These are phyloP conservation scores for Galerucella pusilla DNA, from an alignment of 2,888 invertebrate species.

Conservation along the genomic window DNA sequence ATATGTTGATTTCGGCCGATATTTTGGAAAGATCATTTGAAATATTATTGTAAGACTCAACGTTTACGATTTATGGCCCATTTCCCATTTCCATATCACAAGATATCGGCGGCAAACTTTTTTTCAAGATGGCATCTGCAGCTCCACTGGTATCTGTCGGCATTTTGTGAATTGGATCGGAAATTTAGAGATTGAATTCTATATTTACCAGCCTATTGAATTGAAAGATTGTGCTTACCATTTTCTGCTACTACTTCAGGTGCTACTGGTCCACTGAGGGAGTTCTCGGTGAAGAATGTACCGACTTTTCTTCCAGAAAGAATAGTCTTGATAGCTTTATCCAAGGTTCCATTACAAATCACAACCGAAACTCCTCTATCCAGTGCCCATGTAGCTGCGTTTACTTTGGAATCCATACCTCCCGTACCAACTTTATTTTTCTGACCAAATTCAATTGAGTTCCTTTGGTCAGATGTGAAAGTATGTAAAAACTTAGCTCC, in stretches of 20 bases:
- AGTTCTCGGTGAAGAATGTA: conserved; percentile 92
- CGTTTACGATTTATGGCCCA: too few species aligned
- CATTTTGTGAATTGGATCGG: too few species aligned
- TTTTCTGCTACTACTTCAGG: conserved; percentile 94
- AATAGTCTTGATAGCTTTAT: conserved; percentile 93
- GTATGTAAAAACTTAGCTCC: conserved; percentile 94
- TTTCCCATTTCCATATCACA: too few species aligned
- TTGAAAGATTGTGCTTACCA: conserved; percentile 69
- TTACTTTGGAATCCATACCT: conserved; percentile 99
- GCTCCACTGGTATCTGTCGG: too few species aligned
- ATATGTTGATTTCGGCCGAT: too few species aligned
- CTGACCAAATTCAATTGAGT: conserved; percentile 87
- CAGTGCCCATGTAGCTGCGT: conserved; percentile 96
- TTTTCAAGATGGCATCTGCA: too few species aligned
- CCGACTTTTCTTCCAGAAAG: conserved; percentile 94
- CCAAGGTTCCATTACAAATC: conserved; percentile 96
- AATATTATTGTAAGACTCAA: too few species aligned
- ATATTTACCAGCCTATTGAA: too few species aligned
- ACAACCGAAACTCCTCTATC: conserved; percentile 96
- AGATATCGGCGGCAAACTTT: too few species aligned
- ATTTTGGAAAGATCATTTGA: too few species aligned
- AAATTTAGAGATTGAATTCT: too few species aligned
- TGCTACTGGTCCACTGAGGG: conserved; percentile 73
- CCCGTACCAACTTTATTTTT: conserved; percentile 95
- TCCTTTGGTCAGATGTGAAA: conserved; percentile 85